Evolutionary conservation across 2,797 vertebrate genomes (phyloP).

Genomic region (Glossophaga mutica): DNA sequence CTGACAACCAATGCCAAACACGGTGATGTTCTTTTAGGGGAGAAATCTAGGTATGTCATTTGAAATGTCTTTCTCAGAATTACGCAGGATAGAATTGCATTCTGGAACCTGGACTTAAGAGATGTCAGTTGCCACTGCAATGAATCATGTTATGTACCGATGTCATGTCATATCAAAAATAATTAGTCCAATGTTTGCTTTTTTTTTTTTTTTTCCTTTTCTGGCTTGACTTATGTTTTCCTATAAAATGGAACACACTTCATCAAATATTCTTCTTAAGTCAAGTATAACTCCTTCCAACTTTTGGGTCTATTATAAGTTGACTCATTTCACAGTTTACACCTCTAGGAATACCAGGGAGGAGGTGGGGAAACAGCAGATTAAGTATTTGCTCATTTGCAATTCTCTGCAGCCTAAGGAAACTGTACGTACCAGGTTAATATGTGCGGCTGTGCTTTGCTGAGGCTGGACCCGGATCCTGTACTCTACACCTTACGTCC

Average conservation of each 20-base stretch:
- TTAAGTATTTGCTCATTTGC: neutral
- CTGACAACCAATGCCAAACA: neutral
- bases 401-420: neutral
- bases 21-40: neutral
- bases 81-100: neutral
- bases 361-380: neutral
- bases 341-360: neutral
- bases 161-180: neutral
- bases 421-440: neutral
- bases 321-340: neutral
- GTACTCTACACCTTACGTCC: rapidly evolving
- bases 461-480: neutral
- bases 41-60: neutral
- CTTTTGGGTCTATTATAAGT: neutral
- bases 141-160: neutral
- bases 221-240: neutral
- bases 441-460: neutral
- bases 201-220: neutral
- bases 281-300: neutral
- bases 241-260: neutral
- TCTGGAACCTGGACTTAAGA: neutral
- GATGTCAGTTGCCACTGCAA: neutral
- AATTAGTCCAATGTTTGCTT: neutral
- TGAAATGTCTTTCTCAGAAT: neutral
- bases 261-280: neutral